phyloP scores from a whole-genome alignment of 1,140 invertebrate genomes.

The Rhysida immarginata region DNA sequence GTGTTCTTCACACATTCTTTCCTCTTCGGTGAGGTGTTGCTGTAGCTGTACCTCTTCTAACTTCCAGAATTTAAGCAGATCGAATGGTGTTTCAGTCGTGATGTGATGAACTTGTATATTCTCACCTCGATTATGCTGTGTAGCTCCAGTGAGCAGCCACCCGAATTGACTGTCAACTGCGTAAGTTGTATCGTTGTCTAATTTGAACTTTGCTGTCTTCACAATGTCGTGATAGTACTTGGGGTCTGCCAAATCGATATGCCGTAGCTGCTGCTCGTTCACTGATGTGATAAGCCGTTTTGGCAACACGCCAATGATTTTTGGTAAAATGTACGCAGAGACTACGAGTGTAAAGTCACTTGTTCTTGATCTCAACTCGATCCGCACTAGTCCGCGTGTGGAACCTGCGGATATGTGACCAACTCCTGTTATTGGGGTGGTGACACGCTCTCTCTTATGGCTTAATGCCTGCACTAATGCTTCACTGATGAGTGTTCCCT shows the following conservation, averaged over 20 bases:
- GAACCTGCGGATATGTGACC: not conserved
- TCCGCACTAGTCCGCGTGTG: not conserved
- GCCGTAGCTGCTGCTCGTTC: not conserved
- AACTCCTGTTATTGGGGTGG: not conserved
- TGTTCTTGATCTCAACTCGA: not conserved
- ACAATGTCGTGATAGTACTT: too few relatives aligned
- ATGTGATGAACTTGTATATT: not conserved
- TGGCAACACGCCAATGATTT: not conserved
- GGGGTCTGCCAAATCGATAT: not conserved
- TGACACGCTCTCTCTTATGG: not conserved
- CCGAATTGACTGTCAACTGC: too few relatives aligned
- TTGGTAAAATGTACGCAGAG: not conserved
- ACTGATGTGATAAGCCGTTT: not conserved
- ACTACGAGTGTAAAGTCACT: not conserved
- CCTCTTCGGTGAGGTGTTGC: not conserved
- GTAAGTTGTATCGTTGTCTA: too few relatives aligned
- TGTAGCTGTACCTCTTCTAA: not conserved
- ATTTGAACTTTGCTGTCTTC: too few relatives aligned
- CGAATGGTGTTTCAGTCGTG: not conserved
- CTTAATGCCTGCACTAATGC: not conserved
- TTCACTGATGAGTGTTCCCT: not conserved
- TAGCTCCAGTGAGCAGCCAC: too few relatives aligned
- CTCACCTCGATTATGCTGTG: too few relatives aligned
- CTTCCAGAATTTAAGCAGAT: not conserved
- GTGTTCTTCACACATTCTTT: not conserved